A percentile compares a stretch with the other conserved stretches of the same genome.
These are phyloP conservation scores for Aegotheles bennettii DNA, from an alignment of 2,113 vertebrate species.

Conservation along the genomic window DNA sequence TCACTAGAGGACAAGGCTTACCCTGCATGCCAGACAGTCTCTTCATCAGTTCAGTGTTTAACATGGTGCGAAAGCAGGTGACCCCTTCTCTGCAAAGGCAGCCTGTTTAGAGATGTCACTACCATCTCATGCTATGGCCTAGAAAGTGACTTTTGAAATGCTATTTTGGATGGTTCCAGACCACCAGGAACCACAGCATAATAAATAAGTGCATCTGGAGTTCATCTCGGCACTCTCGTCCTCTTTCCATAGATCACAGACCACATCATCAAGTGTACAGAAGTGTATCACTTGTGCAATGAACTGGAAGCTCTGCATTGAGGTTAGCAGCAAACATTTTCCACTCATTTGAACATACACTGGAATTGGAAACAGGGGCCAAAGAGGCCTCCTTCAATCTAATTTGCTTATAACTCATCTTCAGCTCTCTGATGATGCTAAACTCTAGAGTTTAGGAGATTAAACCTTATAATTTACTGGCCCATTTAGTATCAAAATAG, in stretches of 20 bases:
- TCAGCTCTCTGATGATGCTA: background rate
- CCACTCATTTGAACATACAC: background rate
- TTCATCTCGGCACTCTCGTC: background rate
- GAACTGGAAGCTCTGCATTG: background rate
- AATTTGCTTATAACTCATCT: background rate
- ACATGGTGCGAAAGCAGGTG: background rate
- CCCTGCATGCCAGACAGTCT: background rate
- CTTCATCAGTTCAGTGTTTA: background rate
- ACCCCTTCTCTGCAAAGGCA: background rate
- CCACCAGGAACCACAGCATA: background rate
- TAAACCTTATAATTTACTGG: background rate
- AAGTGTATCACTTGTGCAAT: background rate
- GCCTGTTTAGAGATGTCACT: background rate
- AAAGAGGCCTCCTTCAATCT: background rate
- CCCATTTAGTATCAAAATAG: background rate
- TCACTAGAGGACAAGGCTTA: background rate
- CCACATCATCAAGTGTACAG: background rate
- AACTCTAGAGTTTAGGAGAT: background rate
- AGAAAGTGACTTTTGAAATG: background rate
- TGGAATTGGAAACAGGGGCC: background rate
- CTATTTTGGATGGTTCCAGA: background rate
- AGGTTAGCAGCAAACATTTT: slow-evolving; percentile 34
- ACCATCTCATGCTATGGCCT: background rate
- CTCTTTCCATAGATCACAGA: background rate
- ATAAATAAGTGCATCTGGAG: background rate